Evolutionary conservation across 2,113 vertebrate genomes (phyloP).

Genomic region (Vombatus ursinus): DNA sequence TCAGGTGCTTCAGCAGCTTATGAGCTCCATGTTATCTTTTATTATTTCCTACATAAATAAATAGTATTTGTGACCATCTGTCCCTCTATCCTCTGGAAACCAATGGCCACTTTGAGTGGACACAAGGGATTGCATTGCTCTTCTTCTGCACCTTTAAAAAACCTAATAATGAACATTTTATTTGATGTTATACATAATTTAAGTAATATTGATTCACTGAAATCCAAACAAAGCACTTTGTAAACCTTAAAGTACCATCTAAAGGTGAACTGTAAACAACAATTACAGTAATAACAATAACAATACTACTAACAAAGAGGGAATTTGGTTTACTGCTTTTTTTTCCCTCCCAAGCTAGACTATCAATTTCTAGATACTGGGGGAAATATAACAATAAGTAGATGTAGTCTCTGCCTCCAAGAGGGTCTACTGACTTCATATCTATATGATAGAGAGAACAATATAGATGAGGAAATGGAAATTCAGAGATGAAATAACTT

Average conservation of each 20-base stretch:
- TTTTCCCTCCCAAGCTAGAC: background rate
- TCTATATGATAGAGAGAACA: conserved; percentile 27
- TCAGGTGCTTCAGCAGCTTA: background rate
- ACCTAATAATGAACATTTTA: background rate
- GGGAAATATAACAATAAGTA: background rate
- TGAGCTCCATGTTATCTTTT: background rate
- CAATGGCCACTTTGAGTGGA: background rate
- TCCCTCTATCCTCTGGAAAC: conserved; percentile 14
- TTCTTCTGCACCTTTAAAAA: background rate
- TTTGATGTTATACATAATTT: background rate
- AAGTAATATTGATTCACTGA: background rate
- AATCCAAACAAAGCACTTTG: background rate
- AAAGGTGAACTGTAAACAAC: background rate
- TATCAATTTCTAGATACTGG: background rate
- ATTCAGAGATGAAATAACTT: background rate
- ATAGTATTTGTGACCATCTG: background rate
- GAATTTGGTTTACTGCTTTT: background rate
- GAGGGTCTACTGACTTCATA: conserved; percentile 15
- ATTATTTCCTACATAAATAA: background rate
- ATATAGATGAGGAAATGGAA: background rate
- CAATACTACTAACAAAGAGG: background rate
- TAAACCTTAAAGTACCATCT: background rate
- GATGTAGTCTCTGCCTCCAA: background rate
- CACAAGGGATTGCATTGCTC: background rate
- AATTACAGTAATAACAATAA: background rate